These are phyloP conservation scores for Zonitis immaculata DNA, from an alignment of 2,888 invertebrate species.

Conservation along the genomic window DNA sequence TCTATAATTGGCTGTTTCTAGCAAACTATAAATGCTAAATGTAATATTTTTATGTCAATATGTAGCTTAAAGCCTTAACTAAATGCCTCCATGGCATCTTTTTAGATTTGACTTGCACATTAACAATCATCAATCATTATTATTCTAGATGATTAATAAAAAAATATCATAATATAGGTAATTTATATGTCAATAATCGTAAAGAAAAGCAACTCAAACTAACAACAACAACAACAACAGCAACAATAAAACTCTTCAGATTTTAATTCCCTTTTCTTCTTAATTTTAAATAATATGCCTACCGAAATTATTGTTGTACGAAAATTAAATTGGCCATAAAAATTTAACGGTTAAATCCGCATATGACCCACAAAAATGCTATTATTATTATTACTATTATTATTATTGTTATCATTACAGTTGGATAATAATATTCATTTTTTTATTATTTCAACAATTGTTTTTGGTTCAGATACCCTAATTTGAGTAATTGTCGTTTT, in stretches of 20 bases:
- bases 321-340: background rate
- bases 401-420: too few relatives aligned
- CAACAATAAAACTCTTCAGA: background rate
- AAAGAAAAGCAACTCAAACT: background rate
- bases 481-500: background rate
- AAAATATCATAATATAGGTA: too few relatives aligned
- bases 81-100: too few relatives aligned
- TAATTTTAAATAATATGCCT: background rate
- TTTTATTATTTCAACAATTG: background rate
- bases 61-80: too few relatives aligned
- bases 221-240: too few relatives aligned
- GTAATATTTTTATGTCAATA: too few relatives aligned
- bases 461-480: too few relatives aligned
- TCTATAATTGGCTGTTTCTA: too few relatives aligned
- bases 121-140: too few relatives aligned
- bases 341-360: background rate
- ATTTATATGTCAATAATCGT: background rate
- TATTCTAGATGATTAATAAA: too few relatives aligned
- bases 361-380: background rate
- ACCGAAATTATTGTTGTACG: background rate
- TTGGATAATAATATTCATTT: constrained; percentile 16
- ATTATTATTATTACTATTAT: background rate
- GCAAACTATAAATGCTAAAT: too few relatives aligned
- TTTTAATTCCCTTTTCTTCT: background rate
- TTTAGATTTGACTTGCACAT: too few relatives aligned